Conservation (phyloP, 2,113 vertebrate genomes). For the Odontophorus gujanensis region DNA sequence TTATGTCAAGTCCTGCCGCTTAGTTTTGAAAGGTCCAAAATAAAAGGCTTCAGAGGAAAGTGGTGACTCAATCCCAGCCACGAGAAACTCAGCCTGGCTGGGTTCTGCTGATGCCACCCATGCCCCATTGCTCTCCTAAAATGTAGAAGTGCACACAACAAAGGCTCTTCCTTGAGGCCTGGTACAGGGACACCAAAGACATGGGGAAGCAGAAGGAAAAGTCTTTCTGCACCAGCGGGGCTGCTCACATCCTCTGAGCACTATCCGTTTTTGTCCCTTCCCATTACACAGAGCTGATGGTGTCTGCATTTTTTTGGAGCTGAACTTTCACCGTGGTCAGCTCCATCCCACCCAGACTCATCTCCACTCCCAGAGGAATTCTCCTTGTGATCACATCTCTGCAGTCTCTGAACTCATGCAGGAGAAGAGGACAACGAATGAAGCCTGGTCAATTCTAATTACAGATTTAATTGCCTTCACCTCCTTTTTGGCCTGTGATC, state of each 20-base stretch:
- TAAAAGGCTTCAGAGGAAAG: not conserved
- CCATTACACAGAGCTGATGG: accelerated
- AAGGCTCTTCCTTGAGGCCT: not conserved
- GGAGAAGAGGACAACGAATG: not conserved
- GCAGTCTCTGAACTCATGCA: not conserved
- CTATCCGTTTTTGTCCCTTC: not conserved
- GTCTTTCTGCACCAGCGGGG: accelerated
- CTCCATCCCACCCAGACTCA: not conserved
- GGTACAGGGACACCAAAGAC: not conserved
- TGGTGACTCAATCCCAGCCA: not conserved
- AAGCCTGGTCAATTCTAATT: not conserved
- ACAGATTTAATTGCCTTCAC: not conserved
- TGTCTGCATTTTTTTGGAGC: accelerated
- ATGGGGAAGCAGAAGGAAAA: not conserved
- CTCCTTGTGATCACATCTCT: not conserved
- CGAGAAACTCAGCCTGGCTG: not conserved
- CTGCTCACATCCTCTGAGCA: accelerated
- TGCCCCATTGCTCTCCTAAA: not conserved
- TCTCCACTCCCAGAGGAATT: not conserved
- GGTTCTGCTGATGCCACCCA: not conserved
- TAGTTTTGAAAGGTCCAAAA: not conserved
- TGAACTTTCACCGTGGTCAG: not conserved
- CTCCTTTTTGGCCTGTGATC: not conserved
- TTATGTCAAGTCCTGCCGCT: not conserved
- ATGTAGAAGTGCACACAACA: accelerated